phyloP scores from a whole-genome alignment of 2,797 vertebrate species.

The Hoplostethus mediterraneus region DNA sequence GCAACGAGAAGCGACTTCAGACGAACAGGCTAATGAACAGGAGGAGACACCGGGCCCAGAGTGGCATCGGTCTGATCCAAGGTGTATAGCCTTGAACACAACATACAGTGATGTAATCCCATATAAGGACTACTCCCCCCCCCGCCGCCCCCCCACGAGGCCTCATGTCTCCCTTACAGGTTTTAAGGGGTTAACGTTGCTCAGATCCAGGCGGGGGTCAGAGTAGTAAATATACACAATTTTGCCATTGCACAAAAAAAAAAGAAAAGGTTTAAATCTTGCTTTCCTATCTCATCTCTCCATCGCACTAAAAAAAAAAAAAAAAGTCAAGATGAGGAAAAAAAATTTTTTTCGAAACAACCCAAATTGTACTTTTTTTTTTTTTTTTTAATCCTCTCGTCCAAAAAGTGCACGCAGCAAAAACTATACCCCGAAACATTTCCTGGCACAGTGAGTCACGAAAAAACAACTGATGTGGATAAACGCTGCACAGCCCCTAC shows the following conservation, averaged over 20 bases:
- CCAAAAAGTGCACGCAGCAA: slow-evolving; percentile 3
- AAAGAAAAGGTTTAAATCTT: slow-evolving; percentile 24
- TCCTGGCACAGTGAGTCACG: slow-evolving; percentile 45
- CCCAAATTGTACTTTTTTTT: not conserved
- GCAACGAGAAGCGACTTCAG: no score
- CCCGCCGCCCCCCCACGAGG: not conserved
- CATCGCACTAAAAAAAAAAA: not conserved
- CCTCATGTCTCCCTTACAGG: not conserved
- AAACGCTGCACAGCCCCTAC: slow-evolving; percentile 42
- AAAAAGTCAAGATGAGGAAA: not conserved
- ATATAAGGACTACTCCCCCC: not conserved
- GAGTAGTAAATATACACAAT: not conserved
- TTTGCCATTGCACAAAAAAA: no score
- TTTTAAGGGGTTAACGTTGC: not conserved
- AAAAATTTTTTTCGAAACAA: not conserved
- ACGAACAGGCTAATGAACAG: no score
- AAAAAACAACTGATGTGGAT: slow-evolving; percentile 49
- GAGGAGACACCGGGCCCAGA: no score
- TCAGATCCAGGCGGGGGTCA: slow-evolving; percentile 16
- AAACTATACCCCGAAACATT: slow-evolving; percentile 32
- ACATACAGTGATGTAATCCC: not conserved
- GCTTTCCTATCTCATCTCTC: no score
- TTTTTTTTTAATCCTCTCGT: no score
- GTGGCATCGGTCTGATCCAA: no score
- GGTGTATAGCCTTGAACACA: not conserved